These are phyloP conservation scores for Calephelis nemesis DNA, from an alignment of 1,140 invertebrate species.

Conservation along the genomic window DNA sequence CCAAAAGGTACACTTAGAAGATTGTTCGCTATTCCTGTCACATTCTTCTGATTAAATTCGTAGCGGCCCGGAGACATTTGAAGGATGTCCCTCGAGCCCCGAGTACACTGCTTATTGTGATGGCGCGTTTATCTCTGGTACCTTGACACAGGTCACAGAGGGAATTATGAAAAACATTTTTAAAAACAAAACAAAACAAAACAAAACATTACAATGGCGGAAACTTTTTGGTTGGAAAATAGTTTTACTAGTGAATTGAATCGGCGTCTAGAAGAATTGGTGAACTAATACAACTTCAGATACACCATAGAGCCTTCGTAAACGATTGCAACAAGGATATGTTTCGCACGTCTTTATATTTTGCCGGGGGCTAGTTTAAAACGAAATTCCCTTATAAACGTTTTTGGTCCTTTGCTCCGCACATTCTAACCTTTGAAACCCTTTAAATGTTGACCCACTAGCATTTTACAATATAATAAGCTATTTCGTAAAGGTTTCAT, in stretches of 20 bases:
- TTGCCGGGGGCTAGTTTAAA: not conserved
- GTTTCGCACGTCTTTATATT: too few relatives aligned
- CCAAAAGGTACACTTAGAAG: constrained; percentile 2
- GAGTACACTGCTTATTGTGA: constrained; percentile 9
- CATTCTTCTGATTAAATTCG: constrained; percentile 16
- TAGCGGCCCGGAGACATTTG: constrained; percentile 15
- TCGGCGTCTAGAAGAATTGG: too few relatives aligned
- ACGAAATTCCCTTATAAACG: not conserved
- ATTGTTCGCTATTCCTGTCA: constrained; percentile 16
- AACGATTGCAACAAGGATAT: too few relatives aligned
- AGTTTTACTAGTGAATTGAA: too few relatives aligned
- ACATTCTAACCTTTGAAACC: constrained; percentile 2
- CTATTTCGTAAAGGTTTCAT: not conserved
- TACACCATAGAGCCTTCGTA: too few relatives aligned
- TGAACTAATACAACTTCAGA: too few relatives aligned
- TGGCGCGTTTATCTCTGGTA: not conserved
- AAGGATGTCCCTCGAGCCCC: constrained; percentile 4
- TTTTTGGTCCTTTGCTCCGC: not conserved
- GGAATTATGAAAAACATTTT: constrained; percentile 3
- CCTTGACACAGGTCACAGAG: constrained; percentile 10
- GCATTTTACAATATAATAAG: constrained; percentile 13
- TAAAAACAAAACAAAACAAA: too few relatives aligned
- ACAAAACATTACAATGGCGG: not conserved
- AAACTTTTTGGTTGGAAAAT: not conserved
- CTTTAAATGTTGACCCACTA: constrained; percentile 11